Conservation (phyloP, 2,797 vertebrate genomes). For the Basileuterus tristriatus region DNA sequence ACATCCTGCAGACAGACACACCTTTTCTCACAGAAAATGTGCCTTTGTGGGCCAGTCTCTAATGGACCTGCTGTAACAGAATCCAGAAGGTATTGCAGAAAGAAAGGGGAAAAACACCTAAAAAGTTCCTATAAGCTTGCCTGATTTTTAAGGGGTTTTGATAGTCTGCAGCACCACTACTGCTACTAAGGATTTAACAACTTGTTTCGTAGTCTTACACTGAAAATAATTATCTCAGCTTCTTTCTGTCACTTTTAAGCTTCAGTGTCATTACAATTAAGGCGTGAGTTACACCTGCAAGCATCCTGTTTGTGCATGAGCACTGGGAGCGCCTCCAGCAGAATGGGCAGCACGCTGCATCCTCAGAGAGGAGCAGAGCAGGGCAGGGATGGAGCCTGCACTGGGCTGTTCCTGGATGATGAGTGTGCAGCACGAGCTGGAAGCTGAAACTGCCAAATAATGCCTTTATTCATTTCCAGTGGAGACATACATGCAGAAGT, state of each 20-base stretch:
- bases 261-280: conserved; percentile 9
- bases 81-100: not conserved
- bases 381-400: not conserved
- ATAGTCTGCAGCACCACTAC: not conserved
- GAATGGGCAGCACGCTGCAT: not conserved
- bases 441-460: not conserved
- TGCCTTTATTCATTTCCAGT: not conserved
- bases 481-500: not conserved
- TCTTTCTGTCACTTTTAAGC: conserved; percentile 8
- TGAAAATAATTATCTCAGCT: conserved; percentile 4
- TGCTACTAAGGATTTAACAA: not conserved
- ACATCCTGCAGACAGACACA: not conserved
- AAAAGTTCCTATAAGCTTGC: not conserved
- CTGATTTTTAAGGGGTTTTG: not conserved
- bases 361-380: not conserved
- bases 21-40: not conserved
- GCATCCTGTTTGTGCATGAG: not conserved
- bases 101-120: not conserved
- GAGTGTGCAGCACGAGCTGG: not conserved
- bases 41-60: not conserved
- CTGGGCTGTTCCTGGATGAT: not conserved
- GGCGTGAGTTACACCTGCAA: not conserved
- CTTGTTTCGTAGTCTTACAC: not conserved
- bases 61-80: not conserved
- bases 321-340: not conserved